phyloP scores from a whole-genome alignment of 2,888 invertebrate genomes.

The Megamerina dolium region DNA sequence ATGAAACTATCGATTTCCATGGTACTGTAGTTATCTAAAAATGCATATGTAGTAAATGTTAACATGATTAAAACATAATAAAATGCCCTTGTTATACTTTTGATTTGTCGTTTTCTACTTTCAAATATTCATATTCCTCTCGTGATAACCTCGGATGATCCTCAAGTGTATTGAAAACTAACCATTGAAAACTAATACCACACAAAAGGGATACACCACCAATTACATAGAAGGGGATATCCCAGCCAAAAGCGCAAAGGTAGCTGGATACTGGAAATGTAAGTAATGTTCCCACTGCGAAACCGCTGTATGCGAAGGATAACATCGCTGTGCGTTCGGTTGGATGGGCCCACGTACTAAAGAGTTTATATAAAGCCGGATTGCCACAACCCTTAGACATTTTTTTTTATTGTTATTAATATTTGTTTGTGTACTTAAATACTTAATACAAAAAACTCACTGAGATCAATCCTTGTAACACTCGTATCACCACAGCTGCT shows the following conservation, averaged over 20 bases:
- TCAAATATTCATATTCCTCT: constrained; percentile 44
- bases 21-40: constrained; percentile 44
- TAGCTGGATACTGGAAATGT: constrained; percentile 55
- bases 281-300: constrained; percentile 49
- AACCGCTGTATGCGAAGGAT: constrained; percentile 49
- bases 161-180: constrained; percentile 53
- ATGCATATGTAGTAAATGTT: neutral
- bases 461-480: constrained; percentile 51
- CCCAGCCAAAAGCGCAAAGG: constrained; percentile 58
- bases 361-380: constrained; percentile 45
- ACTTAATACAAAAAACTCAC: too few species aligned
- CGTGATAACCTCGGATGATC: constrained; percentile 53
- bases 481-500: constrained; percentile 44
- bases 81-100: constrained; percentile 24
- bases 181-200: constrained; percentile 31
- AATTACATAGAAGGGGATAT: constrained; percentile 56
- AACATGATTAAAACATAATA: too few species aligned
- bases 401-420: neutral
- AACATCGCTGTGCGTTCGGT: constrained; percentile 46
- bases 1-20: constrained; percentile 50
- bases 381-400: constrained; percentile 42
- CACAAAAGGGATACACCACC: constrained; percentile 33
- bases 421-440: too few species aligned
- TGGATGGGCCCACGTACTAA: constrained; percentile 48
- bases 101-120: constrained; percentile 18